Evolutionary conservation across 1,140 invertebrate genomes (phyloP), one percentile per base, ranked within the genome.

Genomic region (Drosophila triauraria): DNA sequence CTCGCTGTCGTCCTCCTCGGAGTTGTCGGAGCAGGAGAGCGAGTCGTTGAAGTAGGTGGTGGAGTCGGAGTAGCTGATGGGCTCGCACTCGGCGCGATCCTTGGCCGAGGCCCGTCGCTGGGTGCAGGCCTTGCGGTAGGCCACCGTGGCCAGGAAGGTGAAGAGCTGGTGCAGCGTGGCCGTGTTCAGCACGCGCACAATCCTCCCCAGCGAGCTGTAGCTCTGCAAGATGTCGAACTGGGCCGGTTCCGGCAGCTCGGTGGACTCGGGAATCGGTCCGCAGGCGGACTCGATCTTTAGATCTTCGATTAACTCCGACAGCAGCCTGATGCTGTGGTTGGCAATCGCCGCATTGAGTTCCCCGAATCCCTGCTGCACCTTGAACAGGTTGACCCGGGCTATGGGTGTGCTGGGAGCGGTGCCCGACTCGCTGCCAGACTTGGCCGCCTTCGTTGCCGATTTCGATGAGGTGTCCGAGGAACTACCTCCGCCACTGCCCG

Each of bases 1-100:
- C 93, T 98, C 98, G 93, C 97, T 98, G 57, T 93, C 91, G 96
- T 96, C 97, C 92, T 97, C 97, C 70, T 97, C 97, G 62, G 96
- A 98, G 83, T 98, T 97, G 75, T 97, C 96, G 0, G 97, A 97
- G 92, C 96, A 97, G 85, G 97, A 97, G 32, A 97, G 95, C 90
- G 98, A 96, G 93, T 98, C 97, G 93, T 98, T 97, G 92, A 98
- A 98, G 92, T 97, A 98, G 20, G 97, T 98, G 43, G 97, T 98
- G 5, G 97, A 98, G 92, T 98, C 97, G 0, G 97, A 98, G 76
- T 94, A 94, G 86, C 97, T 97, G 46, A 97, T 95, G 10, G 95
- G 96, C 85, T 97, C 97, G 60, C 91, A 92, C 64, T 96, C 96
- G 51, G 96, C 95, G 93, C 97, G 96, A 91, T 97, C 96, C 93